Base-by-base conservation (phyloP, 2,888 invertebrate genomes). In the Meiosimyza decipiens region DNA sequence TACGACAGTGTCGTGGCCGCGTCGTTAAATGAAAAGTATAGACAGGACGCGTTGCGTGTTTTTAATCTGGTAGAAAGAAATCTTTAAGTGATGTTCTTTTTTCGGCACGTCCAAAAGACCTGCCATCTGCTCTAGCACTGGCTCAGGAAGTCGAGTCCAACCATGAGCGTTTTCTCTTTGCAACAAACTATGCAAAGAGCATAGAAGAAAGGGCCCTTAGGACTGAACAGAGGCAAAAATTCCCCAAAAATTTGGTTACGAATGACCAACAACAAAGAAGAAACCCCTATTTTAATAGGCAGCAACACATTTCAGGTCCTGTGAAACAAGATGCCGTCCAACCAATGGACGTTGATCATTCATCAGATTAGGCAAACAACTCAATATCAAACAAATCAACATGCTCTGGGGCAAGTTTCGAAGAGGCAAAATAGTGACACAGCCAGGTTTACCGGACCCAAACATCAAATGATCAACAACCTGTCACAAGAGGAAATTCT, bases 11-110 rank as follows among this genome's bases (percentile, higher is more conserved):
- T 57, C n/a, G 12, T 72, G 28, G 69, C 71, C 22, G 16, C 40
- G 51, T 54, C 73, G 6, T 16, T 75, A 49, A 71, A 74, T 13
- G 73, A 72, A 40, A 77, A 76, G 52, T 77, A 74, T 50, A 73
- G 75, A 40, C 22, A 12, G n/a, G 71, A 75, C 54, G 74, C 70
- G 22, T 71, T 75, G 33, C 66, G 74, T 12, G 74, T 73, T 7
- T 74, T 74, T 51, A 74, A 22, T 75, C 69, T 1, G 74, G 71
- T 5, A 18, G 60, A 13, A 73, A 62, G n/a, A 76, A 73, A 49
- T 18, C 75, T 12, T 67, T 74, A 62, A 60, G 73, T 50, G 72
- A 74, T 55, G 49, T 76, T 13, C 70, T 76, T 40, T 75, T 75
- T 55, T 65, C 74, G 40, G 71, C 76, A 18, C 62, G 71, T 22